Evolutionary conservation across 2,113 vertebrate genomes (phyloP).

Genomic region (Dinomys branickii): DNA sequence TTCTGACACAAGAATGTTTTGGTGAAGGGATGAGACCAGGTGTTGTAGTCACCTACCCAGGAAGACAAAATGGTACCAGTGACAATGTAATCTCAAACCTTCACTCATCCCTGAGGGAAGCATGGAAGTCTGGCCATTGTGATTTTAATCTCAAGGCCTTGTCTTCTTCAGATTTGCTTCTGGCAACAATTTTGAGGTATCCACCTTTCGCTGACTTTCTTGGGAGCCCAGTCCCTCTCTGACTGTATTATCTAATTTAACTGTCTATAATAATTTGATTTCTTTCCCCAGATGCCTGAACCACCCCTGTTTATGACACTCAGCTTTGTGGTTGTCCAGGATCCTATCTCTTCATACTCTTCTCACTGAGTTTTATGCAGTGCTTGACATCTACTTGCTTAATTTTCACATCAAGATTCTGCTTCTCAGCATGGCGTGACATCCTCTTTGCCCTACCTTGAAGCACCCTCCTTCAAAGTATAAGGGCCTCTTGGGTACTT

Average conservation of each 20-base stretch:
- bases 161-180: not conserved
- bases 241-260: not conserved
- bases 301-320: not conserved
- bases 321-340: not conserved
- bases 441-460: not conserved
- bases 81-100: not conserved
- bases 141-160: not conserved
- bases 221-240: not conserved
- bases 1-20: not conserved
- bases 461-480: not conserved
- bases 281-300: not conserved
- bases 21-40: not conserved
- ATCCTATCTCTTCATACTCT: not conserved
- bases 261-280: not conserved
- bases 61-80: not conserved
- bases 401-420: not conserved
- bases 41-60: not conserved
- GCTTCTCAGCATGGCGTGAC: not conserved
- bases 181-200: not conserved
- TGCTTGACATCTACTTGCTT: not conserved
- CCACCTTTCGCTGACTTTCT: not conserved
- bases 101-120: not conserved
- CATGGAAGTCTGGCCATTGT: not conserved
- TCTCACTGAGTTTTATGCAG: not conserved
- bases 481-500: not conserved